Percentiles rank a stretch among this genome's conserved stretches.
Evolutionary conservation across 2,797 vertebrate genomes (phyloP).

Genomic region (Pampus argenteus): DNA sequence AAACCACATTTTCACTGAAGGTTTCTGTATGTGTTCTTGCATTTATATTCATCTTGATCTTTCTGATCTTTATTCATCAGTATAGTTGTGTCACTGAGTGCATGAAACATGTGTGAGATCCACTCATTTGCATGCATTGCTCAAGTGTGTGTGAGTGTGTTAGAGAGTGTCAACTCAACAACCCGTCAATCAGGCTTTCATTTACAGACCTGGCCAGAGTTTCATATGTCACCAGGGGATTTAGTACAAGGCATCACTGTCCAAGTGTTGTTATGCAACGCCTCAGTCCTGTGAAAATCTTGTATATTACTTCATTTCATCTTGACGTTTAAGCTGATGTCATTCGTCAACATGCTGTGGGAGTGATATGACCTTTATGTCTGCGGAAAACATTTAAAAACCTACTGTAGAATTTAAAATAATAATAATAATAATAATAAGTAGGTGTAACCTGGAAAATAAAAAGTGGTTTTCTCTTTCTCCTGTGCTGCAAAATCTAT

Average conservation of each 20-base stretch:
- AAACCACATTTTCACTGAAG: conserved; percentile 47
- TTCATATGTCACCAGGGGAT: conserved; percentile 28
- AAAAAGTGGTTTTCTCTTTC: conserved; percentile 50
- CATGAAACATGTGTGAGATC: conserved; percentile 22
- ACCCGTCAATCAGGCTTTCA: conserved; percentile 44
- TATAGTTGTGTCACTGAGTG: conserved; percentile 32
- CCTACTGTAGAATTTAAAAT: conserved; percentile 30
- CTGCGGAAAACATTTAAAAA: conserved; percentile 61
- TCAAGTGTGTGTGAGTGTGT: background rate
- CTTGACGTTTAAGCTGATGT: conserved; percentile 58
- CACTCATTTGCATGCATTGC: conserved; percentile 30
- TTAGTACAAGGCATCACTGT: conserved; percentile 36
- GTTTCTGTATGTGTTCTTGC: conserved; percentile 55
- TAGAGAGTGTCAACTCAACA: conserved; percentile 32
- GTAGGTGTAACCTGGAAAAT: conserved; percentile 55
- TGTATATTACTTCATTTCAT: conserved; percentile 47
- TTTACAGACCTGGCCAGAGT: conserved; percentile 41
- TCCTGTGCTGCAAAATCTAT: conserved; percentile 48
- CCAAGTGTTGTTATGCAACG: conserved; percentile 48
- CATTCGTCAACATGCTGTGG: conserved; percentile 54
- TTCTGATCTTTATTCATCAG: conserved; percentile 53
- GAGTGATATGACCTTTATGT: conserved; percentile 57
- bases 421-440: background rate
- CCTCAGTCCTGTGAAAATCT: conserved; percentile 41
- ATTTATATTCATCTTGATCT: conserved; percentile 54